These are phyloP conservation scores for Drosophila bocki DNA, from an alignment of 1,140 invertebrate species.

Conservation along the genomic window DNA sequence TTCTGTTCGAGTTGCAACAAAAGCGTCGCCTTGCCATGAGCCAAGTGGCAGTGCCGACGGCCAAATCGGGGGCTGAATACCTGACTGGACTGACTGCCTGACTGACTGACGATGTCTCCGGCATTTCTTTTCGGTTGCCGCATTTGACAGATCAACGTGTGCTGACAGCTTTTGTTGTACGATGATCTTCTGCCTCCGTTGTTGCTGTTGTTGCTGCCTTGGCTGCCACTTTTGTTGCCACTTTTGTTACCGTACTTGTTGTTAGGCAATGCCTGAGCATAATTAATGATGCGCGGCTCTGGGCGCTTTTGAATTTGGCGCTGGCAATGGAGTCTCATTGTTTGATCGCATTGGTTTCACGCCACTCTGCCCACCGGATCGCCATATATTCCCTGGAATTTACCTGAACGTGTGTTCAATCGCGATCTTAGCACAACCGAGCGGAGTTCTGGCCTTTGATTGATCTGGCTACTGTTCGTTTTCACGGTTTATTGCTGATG, in stretches of 20 bases:
- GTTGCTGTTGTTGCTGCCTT: constrained; percentile 1
- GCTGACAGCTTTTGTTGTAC: constrained; percentile 76
- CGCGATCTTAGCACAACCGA: constrained; percentile 42
- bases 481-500: constrained; percentile 74
- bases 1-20: constrained; percentile 78
- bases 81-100: constrained; percentile 23
- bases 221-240: constrained; percentile 45
- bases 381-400: constrained; percentile 12
- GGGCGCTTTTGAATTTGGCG: constrained; percentile 77
- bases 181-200: constrained; percentile 38
- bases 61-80: constrained; percentile 19
- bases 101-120: constrained; percentile 49
- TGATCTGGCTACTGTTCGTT: constrained; percentile 78
- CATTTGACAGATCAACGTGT: constrained; percentile 81
- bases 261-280: constrained; percentile 75
- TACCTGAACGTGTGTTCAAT: constrained; percentile 26
- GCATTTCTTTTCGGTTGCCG: constrained; percentile 69
- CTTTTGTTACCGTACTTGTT: constrained; percentile 39
- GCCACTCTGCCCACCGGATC: constrained; percentile 49
- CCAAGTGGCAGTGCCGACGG: constrained; percentile 58
- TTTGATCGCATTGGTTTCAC: constrained; percentile 80
- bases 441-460: constrained; percentile 62
- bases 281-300: constrained; percentile 81
- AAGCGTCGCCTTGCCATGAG: constrained; percentile 56
- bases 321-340: constrained; percentile 64